Base-by-base conservation (phyloP, 1,140 invertebrate species). In the Zaprionus ornatus region DNA sequence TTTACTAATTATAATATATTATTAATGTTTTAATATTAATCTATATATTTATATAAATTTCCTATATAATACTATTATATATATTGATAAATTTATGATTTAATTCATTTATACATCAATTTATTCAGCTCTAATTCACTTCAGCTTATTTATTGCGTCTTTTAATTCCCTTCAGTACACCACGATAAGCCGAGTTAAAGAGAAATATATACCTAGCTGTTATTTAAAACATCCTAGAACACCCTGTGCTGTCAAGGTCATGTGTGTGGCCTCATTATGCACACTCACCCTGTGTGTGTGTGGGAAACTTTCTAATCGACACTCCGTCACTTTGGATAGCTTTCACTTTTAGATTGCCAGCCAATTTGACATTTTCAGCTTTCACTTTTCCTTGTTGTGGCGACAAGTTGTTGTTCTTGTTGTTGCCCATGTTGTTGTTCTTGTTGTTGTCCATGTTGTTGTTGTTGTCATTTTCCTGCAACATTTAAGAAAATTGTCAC, bases 291-390 rank as follows among this genome's bases (percentile, higher is more conserved):
- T 15, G 29, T 42, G 15, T 42, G n/a, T 29, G 27, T 29, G n/a
- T 7, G n/a, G 6, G 40, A 45, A 45, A 45, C 40, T 45, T 45
- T 45, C n/a, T 45, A 45, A 45, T 45, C 40, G 40, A 7, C 7
- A 45, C 40, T 45, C 17, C 40, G 40, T 45, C 40, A 45, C n/a
- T 45, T 45, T 17, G 40, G 40, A 45, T 45, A 17, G 40, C 40
- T 45, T 45, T 17, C 40, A 45, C 40, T 45, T 45, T 45, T 45
- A 45, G 40, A 45, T 45, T 45, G 40, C 40, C n/a, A 45, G 40
- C 40, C 40, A 45, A 45, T 45, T 45, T 45, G 40, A 45, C 6
- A 45, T 45, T 45, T 45, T 45, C n/a, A 45, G 40, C 40, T 17
- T 17, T 45, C 40, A 3, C n/a, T 45, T 45, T 45, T 45, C 40